Conservation (phyloP, 53 echinoderm and acorn worm species). For the Arbacia lixula region DNA sequence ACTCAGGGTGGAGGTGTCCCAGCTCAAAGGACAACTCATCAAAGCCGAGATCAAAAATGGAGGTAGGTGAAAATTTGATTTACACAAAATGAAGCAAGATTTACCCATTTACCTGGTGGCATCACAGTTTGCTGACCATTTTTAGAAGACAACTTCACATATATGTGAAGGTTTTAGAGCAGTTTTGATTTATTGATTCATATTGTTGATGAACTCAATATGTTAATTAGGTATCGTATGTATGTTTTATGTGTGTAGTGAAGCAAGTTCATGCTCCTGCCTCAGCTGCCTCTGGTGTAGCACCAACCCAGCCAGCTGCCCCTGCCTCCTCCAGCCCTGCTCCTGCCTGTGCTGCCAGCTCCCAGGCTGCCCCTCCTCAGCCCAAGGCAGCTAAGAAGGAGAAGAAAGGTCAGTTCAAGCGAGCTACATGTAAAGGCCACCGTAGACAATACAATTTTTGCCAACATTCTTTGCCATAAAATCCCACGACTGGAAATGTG, state of each 20-base stretch:
- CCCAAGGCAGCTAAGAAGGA: constrained; percentile 27
- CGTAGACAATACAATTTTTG: too few relatives aligned
- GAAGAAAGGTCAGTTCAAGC: constrained; percentile 71
- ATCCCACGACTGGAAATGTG: too few relatives aligned
- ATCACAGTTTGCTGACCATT: too few relatives aligned
- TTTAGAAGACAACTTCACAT: too few relatives aligned
- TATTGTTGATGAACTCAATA: background rate
- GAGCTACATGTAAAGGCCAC: too few relatives aligned
- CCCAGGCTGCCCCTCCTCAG: background rate
- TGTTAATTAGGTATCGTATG: too few relatives aligned
- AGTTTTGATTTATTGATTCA: too few relatives aligned
- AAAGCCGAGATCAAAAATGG: constrained; percentile 79
- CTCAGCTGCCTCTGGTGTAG: background rate
- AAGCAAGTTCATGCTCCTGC: constrained; percentile 40
- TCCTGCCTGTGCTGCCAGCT: background rate
- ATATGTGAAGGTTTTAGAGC: too few relatives aligned
- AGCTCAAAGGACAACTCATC: constrained; percentile 61
- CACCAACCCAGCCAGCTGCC: constrained; percentile 12
- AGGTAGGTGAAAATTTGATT: too few relatives aligned
- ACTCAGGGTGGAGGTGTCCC: constrained; percentile 67
- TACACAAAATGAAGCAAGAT: too few relatives aligned
- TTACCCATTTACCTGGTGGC: too few relatives aligned
- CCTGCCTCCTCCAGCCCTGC: constrained; percentile 25
- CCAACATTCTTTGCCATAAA: too few relatives aligned
- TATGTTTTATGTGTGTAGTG: constrained; percentile 9